phyloP scores from a whole-genome alignment of 2,888 invertebrate species.

The Acanthococcus lagerstroemiae region DNA sequence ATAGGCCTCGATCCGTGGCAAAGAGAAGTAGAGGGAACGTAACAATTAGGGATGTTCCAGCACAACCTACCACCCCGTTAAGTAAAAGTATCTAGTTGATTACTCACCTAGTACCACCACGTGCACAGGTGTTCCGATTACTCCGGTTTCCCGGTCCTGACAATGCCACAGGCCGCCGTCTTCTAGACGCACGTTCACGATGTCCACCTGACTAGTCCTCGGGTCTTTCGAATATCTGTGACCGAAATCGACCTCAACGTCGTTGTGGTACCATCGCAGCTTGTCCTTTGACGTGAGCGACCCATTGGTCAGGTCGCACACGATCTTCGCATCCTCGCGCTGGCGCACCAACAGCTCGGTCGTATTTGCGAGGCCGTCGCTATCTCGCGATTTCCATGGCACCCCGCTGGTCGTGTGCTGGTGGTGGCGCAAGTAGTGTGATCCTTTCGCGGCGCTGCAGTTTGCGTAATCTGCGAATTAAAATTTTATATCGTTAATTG shows the following conservation, averaged over 20 bases:
- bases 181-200: slow-evolving; percentile 50
- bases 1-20: too few species aligned
- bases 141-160: slow-evolving; percentile 48
- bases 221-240: slow-evolving; percentile 45
- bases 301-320: slow-evolving; percentile 17
- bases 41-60: too few species aligned
- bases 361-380: neutral
- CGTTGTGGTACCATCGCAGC: slow-evolving; percentile 37
- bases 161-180: slow-evolving; percentile 66
- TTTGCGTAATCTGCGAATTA: slow-evolving; percentile 22
- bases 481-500: too few species aligned
- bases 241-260: slow-evolving; percentile 38
- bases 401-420: slow-evolving; percentile 13
- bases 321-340: slow-evolving; percentile 12
- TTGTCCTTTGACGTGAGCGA: slow-evolving; percentile 1
- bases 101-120: slow-evolving; percentile 32
- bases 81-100: too few species aligned
- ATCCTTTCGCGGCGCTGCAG: slow-evolving; percentile 12
- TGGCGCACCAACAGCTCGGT: slow-evolving; percentile 16
- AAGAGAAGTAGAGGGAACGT: too few species aligned
- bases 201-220: slow-evolving; percentile 45
- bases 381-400: slow-evolving; percentile 18
- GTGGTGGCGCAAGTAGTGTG: slow-evolving; percentile 14
- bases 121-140: slow-evolving; percentile 18
- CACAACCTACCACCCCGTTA: too few species aligned